These are phyloP conservation scores for Lasioglossum calceatum DNA, from an alignment of 2,888 invertebrate species.

Conservation along the genomic window DNA sequence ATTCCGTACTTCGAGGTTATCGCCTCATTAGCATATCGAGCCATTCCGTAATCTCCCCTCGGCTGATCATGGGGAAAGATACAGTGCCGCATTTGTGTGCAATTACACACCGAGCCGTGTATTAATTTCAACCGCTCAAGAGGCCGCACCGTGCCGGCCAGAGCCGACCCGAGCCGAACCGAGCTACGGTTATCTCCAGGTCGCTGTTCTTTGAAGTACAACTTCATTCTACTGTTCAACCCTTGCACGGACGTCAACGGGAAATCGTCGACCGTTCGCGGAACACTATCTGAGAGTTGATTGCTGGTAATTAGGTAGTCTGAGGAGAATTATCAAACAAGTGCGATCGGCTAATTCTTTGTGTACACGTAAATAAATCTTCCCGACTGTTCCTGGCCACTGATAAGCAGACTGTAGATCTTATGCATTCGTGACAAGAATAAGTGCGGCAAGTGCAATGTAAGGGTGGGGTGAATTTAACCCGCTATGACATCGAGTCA, in stretches of 20 bases:
- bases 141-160: neutral
- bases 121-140: constrained; percentile 35
- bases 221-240: neutral
- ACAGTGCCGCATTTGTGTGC: constrained; percentile 2
- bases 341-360: neutral
- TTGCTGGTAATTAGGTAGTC: neutral
- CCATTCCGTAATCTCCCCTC: constrained; percentile 46
- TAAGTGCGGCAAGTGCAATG: neutral
- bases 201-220: neutral
- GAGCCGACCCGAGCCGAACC: neutral
- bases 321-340: neutral
- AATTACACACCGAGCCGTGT: constrained; percentile 30
- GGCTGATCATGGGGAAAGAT: constrained; percentile 41
- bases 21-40: constrained; percentile 69
- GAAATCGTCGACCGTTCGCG: neutral
- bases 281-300: neutral
- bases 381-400: neutral
- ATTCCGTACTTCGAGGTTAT: constrained; percentile 59
- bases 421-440: neutral
- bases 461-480: neutral
- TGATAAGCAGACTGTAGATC: neutral
- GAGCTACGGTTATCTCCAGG: neutral
- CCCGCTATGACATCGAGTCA: too few relatives aligned
- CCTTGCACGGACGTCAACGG: neutral
- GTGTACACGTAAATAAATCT: neutral